Base-by-base conservation (phyloP, 2,113 vertebrate species). In the Tetraodon nigroviridis region DNA sequence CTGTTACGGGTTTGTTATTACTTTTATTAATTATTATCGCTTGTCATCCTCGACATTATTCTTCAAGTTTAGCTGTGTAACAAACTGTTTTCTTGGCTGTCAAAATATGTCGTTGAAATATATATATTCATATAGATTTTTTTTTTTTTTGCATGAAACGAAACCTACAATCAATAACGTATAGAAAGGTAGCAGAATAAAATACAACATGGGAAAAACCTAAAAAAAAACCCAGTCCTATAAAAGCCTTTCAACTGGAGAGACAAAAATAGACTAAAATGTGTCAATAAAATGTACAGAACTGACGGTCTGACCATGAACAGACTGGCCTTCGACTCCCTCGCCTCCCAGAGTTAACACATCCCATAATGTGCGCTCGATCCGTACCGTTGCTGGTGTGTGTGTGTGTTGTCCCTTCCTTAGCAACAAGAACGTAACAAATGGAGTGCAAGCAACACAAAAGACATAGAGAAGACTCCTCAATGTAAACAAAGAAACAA, bases 61-160 rank as follows among this genome's bases (percentile, higher is more conserved):
- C 82, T 88, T 88, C 87, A 88, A 88, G 87, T 88, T 88, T 87
- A 88, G 82, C 85, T 87, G 85, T 82, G 83, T 86, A 88, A 87
- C 87, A 87, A 88, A 87, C 77, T 86, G 85, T 37, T 73, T 86
- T 86, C 87, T 88, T 87, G 85, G 83, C 82, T 76, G 82, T 86
- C 82, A 82, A 86, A 87, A 81, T 81, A 88, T 80, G 83, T 74
- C 57, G 79, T 67, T 73, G 81, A 86, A 83, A 83, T 85, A 77
- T 78, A 48, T 17, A 50, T 50, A 17, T 46, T n/a, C n/a, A n/a
- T 2, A n/a, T 44, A 16, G 4, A 16, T 44, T 4, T 44, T 45
- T 15, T 45, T 46, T 76, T 84, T 76, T 32, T 77, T 87, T 83
- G 83, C 83, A 86, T 70, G 80, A 86, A 78, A 83, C 61, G 64